Percentiles rank a stretch among this genome's conserved stretches.
phyloP scores from a whole-genome alignment of 2,113 vertebrate species.

The Pitta sordida region DNA sequence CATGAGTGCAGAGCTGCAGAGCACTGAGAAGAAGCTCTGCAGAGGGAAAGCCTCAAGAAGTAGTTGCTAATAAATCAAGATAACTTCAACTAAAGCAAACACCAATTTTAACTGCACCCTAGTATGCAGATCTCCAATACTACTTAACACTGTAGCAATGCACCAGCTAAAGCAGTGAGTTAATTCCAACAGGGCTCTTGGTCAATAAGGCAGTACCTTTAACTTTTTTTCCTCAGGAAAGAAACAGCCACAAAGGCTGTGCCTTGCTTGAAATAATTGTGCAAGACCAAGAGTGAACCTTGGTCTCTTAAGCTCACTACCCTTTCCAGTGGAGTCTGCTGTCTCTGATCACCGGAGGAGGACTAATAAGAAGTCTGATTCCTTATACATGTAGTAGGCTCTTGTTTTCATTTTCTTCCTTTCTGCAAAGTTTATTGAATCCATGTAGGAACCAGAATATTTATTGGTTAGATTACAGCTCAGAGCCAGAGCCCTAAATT shows the following conservation, averaged over 20 bases:
- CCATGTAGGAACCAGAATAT: background rate
- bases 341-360: background rate
- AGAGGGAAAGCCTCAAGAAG: constrained; percentile 13
- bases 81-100: background rate
- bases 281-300: background rate
- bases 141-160: background rate
- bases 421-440: background rate
- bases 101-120: background rate
- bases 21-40: background rate
- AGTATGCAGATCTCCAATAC: background rate
- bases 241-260: background rate
- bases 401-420: background rate
- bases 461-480: background rate
- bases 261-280: background rate
- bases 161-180: background rate
- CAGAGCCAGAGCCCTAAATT: background rate
- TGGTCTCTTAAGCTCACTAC: background rate
- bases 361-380: background rate
- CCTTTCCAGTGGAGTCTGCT: background rate
- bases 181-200: background rate
- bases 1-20: background rate
- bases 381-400: background rate
- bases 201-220: background rate
- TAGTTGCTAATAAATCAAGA: background rate
- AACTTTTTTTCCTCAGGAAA: background rate